phyloP scores from a whole-genome alignment of 2,113 vertebrate species.

The Macrotis lagotis region DNA sequence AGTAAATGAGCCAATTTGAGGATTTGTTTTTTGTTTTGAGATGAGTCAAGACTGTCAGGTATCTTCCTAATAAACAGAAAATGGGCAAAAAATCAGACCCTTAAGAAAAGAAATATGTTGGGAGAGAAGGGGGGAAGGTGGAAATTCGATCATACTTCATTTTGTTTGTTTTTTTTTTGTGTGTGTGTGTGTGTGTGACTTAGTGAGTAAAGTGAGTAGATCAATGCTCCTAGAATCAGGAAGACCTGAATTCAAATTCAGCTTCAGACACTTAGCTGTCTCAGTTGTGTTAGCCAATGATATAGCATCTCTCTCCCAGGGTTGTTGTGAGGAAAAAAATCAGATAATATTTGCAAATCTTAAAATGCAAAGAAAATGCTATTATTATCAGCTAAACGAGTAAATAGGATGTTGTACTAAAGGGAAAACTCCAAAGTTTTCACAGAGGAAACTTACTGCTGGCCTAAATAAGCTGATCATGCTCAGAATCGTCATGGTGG shows the following conservation, averaged over 20 bases:
- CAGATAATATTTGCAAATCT: background rate
- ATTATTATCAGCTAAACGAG: background rate
- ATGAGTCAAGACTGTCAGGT: background rate
- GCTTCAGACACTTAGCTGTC: background rate
- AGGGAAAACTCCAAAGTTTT: background rate
- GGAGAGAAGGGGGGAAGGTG: background rate
- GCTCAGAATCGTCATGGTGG: background rate
- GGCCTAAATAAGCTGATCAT: background rate
- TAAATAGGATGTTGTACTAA: background rate
- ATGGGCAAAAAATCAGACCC: background rate
- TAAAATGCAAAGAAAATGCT: background rate
- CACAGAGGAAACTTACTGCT: background rate
- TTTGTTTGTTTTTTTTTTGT: background rate
- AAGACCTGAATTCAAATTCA: background rate
- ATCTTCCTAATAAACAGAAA: background rate
- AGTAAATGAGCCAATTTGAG: background rate
- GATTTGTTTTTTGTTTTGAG: background rate
- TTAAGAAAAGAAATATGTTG: background rate
- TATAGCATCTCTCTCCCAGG: background rate
- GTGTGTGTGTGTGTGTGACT: background rate
- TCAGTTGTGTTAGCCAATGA: background rate
- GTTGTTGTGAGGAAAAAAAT: background rate
- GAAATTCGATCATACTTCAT: background rate
- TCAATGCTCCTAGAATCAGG: background rate
- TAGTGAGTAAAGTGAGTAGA: background rate